Conservation (phyloP, 2,797 vertebrate genomes). For the Scleropages formosus region DNA sequence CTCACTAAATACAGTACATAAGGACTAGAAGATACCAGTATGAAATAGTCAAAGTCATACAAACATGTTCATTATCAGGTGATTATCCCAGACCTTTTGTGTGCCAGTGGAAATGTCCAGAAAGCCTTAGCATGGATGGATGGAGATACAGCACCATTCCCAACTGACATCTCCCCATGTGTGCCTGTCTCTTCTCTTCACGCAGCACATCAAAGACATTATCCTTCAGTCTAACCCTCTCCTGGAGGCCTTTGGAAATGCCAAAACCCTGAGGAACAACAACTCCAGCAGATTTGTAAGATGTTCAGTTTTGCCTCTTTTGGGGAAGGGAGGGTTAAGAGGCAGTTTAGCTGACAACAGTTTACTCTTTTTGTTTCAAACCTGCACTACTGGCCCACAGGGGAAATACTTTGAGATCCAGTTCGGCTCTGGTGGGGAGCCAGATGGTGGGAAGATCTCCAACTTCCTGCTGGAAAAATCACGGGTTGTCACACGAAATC, state of each 20-base stretch:
- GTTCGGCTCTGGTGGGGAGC: conserved; percentile 19
- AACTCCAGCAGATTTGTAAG: conserved; percentile 81
- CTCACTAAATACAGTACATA: too few relatives aligned
- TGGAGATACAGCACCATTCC: too few relatives aligned
- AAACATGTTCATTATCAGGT: too few relatives aligned
- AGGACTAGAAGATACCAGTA: too few relatives aligned
- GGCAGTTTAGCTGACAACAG: background rate
- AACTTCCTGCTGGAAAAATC: conserved; percentile 25
- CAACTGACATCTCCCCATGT: too few relatives aligned
- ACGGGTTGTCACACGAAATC: conserved; percentile 6
- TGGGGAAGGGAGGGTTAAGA: background rate
- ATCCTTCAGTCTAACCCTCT: conserved; percentile 78
- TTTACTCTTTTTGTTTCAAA: background rate
- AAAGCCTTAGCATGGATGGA: too few relatives aligned
- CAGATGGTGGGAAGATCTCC: conserved; percentile 26
- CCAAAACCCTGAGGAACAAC: conserved; percentile 79
- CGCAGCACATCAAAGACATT: conserved; percentile 78
- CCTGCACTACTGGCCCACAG: background rate
- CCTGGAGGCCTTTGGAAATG: conserved; percentile 77
- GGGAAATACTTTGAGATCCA: conserved; percentile 29
- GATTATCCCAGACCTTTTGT: too few relatives aligned
- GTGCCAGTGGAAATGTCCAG: too few relatives aligned
- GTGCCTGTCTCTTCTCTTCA: background rate
- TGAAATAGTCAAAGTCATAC: too few relatives aligned
- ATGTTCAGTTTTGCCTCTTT: too few relatives aligned